These are phyloP conservation scores for Nautilus pompilius DNA, from an alignment of 1,140 invertebrate species.

Conservation along the genomic window DNA sequence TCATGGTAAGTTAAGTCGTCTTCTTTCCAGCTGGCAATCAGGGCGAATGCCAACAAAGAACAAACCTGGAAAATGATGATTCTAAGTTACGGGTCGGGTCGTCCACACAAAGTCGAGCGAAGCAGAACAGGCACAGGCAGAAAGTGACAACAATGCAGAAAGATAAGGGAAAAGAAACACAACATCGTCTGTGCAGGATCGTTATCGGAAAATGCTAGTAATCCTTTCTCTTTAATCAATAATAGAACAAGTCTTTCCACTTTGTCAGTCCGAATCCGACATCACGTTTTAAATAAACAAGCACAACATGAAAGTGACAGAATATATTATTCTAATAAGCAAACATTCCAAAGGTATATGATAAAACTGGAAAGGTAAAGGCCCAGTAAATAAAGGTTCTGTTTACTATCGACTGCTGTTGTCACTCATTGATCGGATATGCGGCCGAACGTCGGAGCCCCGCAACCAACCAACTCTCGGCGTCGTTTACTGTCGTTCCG, in stretches of 20 bases:
- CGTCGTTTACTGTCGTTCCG: background rate
- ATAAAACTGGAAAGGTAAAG: no score
- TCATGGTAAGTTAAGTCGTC: constrained; percentile 11
- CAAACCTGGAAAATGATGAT: constrained; percentile 8
- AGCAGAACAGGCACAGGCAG: background rate
- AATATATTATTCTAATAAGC: no score
- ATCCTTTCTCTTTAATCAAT: constrained; percentile 2
- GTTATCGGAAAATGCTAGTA: constrained; percentile 5
- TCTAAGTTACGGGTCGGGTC: background rate
- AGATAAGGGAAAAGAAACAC: constrained; percentile 12
- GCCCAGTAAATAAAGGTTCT: no score
- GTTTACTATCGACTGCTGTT: no score
- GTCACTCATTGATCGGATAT: no score
- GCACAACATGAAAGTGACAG: no score
- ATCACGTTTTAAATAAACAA: no score
- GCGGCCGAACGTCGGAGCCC: background rate
- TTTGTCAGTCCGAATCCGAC: no score
- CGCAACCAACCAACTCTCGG: background rate
- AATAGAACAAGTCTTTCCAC: background rate
- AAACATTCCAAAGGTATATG: no score
- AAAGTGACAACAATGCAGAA: constrained; percentile 18
- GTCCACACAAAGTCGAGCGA: background rate
- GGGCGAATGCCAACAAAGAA: constrained; percentile 10
- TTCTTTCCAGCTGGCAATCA: constrained; percentile 14
- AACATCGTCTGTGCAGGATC: constrained; percentile 8